Evolutionary conservation across 2,888 invertebrate genomes (phyloP), one percentile per base, ranked within the genome.

Genomic region (Eumerus sabulonum): DNA sequence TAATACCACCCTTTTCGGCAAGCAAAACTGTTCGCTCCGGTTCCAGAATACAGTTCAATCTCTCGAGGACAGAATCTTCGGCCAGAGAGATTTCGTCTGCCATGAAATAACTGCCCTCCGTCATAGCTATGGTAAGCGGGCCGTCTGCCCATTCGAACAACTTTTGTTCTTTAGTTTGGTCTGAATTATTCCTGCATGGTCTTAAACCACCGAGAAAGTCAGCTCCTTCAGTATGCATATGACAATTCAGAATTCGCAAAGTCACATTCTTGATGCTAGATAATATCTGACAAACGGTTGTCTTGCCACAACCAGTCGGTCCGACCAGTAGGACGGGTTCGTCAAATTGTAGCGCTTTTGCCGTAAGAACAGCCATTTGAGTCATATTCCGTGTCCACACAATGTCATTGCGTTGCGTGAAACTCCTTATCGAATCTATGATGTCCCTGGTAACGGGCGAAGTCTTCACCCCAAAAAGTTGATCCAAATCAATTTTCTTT

Each of bases 41-140:
- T 90, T 99, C 95, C 35, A 99, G 90, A 62, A 99, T 92, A 19
- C 98, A 98, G 90, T 99, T 99, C 64, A 99, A 90, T 85, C 99
- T 92, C 90, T 99, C 99, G 63, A 99, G 90, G 1, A 99, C 99
- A 82, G 98, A 98, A 86, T 99, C 99, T 87, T 99, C 99, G 0
- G 99, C 99, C 81, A 99, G 89, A 0, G 99, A 99, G 84, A 99
- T 99, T 92, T 99, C 99, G 90, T 99, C 99, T 0, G 98, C 96
- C 82, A 99, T 91, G 86, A 99, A 97, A 86, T 97, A 92, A 76
- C 93, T 91, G 0, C 99, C 99, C 12, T 92, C 90, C 83, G 92
- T 91, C 98, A 99, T 98, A 0, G 98, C 94, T 74, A 92, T 91
- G 53, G 99, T 94, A 62, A 99, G 90, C 0, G 98, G 98, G 0